A percentile compares a stretch with the other conserved stretches of the same genome.
phyloP scores from a whole-genome alignment of 2,888 invertebrate species.

The Camponotus fellah region DNA sequence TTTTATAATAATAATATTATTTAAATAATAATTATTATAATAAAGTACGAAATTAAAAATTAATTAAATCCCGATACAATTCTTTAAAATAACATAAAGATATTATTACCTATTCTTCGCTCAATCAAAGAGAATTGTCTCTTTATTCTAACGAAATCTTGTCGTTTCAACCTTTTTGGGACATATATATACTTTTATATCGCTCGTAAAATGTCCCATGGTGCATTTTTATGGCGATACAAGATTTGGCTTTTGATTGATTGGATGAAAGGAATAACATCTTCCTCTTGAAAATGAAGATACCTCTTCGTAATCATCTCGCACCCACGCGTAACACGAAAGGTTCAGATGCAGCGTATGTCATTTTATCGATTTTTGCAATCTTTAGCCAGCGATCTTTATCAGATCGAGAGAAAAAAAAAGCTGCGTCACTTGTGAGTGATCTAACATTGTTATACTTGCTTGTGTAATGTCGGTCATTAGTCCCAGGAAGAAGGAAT shows the following conservation, averaged over 20 bases:
- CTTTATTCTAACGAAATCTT: background rate
- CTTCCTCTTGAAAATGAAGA: background rate
- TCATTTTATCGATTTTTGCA: slow-evolving; percentile 22
- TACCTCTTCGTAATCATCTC: slow-evolving; percentile 5
- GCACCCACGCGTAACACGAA: slow-evolving; percentile 7
- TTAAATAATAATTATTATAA: background rate
- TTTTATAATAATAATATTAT: no score
- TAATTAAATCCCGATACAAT: background rate
- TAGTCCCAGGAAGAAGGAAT: slow-evolving; percentile 23
- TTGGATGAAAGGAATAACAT: background rate
- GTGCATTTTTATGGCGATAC: background rate
- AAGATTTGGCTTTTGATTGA: background rate
- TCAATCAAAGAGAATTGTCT: background rate
- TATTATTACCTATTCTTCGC: background rate
- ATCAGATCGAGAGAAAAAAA: background rate
- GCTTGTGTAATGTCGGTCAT: slow-evolving; percentile 30
- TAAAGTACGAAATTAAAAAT: background rate
- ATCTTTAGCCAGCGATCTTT: slow-evolving; percentile 9
- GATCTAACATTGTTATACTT: background rate
- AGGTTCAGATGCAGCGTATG: slow-evolving; percentile 5
- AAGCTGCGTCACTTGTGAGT: background rate
- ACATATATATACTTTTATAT: background rate
- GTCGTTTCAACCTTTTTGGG: background rate
- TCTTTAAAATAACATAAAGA: background rate
- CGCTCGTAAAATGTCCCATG: background rate